Conservation (phyloP, 2,888 invertebrate genomes). For the Steromphala cineraria region DNA sequence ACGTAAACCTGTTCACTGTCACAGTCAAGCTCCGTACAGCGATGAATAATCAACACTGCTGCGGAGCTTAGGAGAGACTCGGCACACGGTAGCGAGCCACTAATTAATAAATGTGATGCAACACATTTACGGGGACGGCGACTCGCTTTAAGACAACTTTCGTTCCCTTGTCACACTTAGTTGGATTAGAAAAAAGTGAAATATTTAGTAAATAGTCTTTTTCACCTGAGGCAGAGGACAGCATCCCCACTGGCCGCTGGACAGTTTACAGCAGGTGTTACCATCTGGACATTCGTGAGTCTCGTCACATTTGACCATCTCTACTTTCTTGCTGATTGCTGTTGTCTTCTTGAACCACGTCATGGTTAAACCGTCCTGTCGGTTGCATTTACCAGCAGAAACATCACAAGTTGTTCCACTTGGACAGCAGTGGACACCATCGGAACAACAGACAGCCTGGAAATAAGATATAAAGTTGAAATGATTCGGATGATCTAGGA, state of each 20-base stretch:
- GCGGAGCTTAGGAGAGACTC: too few species aligned
- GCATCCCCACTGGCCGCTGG: constrained; percentile 57
- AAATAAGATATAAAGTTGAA: neutral
- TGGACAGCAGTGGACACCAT: constrained; percentile 71
- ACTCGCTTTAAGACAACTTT: too few species aligned
- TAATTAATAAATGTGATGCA: too few species aligned
- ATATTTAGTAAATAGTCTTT: too few species aligned
- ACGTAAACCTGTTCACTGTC: too few species aligned
- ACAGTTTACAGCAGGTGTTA: constrained; percentile 61
- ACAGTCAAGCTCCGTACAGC: too few species aligned
- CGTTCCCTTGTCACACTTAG: too few species aligned
- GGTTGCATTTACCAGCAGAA: constrained; percentile 45
- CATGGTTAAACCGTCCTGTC: constrained; percentile 2
- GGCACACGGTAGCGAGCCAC: too few species aligned
- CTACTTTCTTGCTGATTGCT: neutral
- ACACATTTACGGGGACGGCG: too few species aligned
- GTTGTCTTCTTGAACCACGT: constrained; percentile 1
- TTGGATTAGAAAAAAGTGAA: too few species aligned
- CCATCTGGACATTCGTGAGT: constrained; percentile 45
- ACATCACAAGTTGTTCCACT: constrained; percentile 57
- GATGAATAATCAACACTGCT: too few species aligned
- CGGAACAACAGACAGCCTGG: constrained; percentile 69
- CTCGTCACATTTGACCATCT: neutral
- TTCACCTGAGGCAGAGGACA: constrained; percentile 63
- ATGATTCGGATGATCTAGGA: neutral